Evolutionary conservation across 2,797 vertebrate species (phyloP).

Genomic region (Apodemus agrarius): DNA sequence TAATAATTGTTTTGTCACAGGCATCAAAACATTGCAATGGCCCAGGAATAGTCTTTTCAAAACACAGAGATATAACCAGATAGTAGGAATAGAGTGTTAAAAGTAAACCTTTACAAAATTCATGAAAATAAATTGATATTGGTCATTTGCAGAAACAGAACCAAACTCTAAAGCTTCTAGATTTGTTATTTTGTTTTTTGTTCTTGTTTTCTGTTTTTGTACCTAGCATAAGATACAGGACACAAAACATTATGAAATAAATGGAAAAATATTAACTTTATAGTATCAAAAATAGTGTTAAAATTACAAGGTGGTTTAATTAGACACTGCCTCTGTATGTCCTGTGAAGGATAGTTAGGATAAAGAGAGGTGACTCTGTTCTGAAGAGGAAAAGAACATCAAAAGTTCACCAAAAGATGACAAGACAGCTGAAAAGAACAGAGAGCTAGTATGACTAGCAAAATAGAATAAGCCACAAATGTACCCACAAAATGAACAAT

Average conservation of each 20-base stretch:
- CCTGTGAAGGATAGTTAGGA: background rate
- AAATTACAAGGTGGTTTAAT: background rate
- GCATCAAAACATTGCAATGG: background rate
- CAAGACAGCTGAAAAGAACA: background rate
- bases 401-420: background rate
- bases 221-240: background rate
- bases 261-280: slow-evolving; percentile 19
- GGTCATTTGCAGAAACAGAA: background rate
- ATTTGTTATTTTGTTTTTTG: background rate
- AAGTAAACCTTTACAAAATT: background rate
- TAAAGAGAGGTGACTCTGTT: background rate
- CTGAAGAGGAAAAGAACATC: background rate
- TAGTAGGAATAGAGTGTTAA: background rate
- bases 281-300: background rate
- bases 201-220: background rate
- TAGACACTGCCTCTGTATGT: background rate
- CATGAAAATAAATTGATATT: background rate
- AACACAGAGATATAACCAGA: background rate
- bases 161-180: background rate
- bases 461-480: too few species aligned
- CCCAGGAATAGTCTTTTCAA: background rate
- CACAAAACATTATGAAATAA: background rate
- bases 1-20: background rate
- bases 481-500: background rate
- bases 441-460: background rate